Evolutionary conservation across 2,888 invertebrate species (phyloP).

Genomic region (Melolontha melolontha): DNA sequence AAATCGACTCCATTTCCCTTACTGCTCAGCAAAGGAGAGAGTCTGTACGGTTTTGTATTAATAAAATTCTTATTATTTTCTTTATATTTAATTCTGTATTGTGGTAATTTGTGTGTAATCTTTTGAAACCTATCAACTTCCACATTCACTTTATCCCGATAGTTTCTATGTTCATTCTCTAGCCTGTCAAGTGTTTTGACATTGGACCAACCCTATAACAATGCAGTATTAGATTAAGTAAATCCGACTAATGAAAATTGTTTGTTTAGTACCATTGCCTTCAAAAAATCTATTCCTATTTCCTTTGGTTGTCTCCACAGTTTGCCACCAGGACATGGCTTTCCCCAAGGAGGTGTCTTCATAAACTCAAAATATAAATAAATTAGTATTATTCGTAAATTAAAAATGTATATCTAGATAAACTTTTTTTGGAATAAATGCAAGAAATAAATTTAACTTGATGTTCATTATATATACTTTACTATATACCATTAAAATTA

Average conservation of each 20-base stretch:
- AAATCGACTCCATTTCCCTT: conserved; percentile 76
- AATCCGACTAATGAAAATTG: neutral
- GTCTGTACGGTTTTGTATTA: conserved; percentile 48
- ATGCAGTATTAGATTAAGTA: neutral
- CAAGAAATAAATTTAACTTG: too few species aligned
- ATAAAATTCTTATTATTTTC: conserved; percentile 43
- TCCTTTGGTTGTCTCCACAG: conserved; percentile 81
- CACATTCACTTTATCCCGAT: conserved; percentile 36
- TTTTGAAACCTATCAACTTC: conserved; percentile 30
- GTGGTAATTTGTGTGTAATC: conserved; percentile 34
- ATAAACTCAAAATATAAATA: conserved; percentile 57
- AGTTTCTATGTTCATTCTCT: conserved; percentile 52
- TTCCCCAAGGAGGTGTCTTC: conserved; percentile 73
- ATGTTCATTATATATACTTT: too few species aligned
- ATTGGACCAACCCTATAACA: conserved; percentile 64
- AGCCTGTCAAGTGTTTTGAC: conserved; percentile 60
- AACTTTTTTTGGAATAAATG: too few species aligned
- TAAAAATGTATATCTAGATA: too few species aligned
- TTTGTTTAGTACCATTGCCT: conserved; percentile 74
- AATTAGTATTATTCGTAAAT: neutral
- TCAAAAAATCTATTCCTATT: conserved; percentile 80
- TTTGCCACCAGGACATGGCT: conserved; percentile 77
- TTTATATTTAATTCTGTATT: conserved; percentile 42
- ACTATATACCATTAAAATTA: too few species aligned
- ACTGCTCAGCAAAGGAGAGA: conserved; percentile 59